phyloP scores from a whole-genome alignment of 2,888 invertebrate genomes.

The Limnephilus lunatus region DNA sequence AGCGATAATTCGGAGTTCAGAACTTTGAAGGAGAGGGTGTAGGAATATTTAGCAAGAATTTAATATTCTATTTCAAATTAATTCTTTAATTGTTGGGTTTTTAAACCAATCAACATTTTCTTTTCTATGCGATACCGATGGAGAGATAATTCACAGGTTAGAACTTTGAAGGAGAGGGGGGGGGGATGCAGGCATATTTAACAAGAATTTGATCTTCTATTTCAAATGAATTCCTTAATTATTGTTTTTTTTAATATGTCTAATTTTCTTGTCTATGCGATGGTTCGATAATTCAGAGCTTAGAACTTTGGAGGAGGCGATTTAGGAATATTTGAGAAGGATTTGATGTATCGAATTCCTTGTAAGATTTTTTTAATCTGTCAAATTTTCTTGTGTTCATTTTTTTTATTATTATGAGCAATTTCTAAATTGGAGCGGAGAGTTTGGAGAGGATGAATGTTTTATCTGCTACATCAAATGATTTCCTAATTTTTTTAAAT shows the following conservation, averaged over 20 bases:
- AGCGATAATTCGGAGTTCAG: not conserved
- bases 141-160: not conserved
- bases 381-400: too few species aligned
- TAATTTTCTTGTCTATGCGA: not conserved
- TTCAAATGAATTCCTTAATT: not conserved
- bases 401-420: too few species aligned
- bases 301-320: not conserved
- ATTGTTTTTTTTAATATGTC: not conserved
- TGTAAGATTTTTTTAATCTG: not conserved
- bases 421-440: too few species aligned
- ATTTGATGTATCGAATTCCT: not conserved
- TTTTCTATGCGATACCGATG: conserved; percentile 16
- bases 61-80: not conserved
- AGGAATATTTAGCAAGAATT: not conserved
- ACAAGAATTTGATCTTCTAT: not conserved
- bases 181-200: not conserved
- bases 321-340: not conserved
- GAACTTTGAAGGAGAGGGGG: not conserved
- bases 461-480: too few species aligned
- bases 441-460: too few species aligned
- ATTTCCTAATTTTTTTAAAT: too few species aligned
- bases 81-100: not conserved
- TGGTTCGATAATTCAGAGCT: not conserved
- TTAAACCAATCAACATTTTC: too few species aligned
- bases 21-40: not conserved